Conservation (phyloP, 2,888 invertebrate species). For the Andrena chrysosceles region DNA sequence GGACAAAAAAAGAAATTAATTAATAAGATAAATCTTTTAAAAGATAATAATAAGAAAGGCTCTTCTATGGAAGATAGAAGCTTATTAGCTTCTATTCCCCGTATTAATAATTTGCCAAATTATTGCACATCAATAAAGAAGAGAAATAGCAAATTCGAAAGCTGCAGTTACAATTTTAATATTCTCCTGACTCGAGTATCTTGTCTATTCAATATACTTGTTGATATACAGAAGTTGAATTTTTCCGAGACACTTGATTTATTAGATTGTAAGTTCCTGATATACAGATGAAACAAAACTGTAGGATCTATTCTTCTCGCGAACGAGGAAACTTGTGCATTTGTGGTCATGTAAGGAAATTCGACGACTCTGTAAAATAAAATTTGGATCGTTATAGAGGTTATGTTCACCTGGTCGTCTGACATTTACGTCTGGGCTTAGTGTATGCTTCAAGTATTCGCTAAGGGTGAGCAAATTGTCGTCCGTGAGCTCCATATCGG, state of each 20-base stretch:
- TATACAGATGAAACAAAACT: background rate
- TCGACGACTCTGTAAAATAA: background rate
- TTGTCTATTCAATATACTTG: background rate
- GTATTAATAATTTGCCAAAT: background rate
- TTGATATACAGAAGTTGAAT: slow-evolving; percentile 5
- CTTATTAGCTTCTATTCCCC: too few relatives aligned
- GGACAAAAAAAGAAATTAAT: slow-evolving; percentile 55
- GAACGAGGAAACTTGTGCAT: background rate
- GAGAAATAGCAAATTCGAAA: background rate
- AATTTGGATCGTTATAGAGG: slow-evolving; percentile 43
- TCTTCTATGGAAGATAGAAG: too few relatives aligned
- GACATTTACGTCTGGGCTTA: slow-evolving; percentile 93
- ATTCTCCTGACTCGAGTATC: too few relatives aligned
- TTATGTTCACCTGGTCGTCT: slow-evolving; percentile 92
- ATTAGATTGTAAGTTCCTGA: background rate
- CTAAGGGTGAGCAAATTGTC: slow-evolving; percentile 93
- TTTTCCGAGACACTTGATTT: background rate
- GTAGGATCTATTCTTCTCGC: background rate
- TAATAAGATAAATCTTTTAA: background rate
- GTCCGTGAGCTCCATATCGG: slow-evolving; percentile 94
- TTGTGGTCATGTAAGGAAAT: background rate
- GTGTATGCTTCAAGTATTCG: slow-evolving; percentile 94
- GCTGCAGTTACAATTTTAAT: too few relatives aligned
- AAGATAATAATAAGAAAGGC: background rate
- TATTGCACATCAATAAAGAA: background rate